Evolutionary conservation across 2,888 invertebrate genomes (phyloP).

Genomic region (Zootermopsis nevadensis): DNA sequence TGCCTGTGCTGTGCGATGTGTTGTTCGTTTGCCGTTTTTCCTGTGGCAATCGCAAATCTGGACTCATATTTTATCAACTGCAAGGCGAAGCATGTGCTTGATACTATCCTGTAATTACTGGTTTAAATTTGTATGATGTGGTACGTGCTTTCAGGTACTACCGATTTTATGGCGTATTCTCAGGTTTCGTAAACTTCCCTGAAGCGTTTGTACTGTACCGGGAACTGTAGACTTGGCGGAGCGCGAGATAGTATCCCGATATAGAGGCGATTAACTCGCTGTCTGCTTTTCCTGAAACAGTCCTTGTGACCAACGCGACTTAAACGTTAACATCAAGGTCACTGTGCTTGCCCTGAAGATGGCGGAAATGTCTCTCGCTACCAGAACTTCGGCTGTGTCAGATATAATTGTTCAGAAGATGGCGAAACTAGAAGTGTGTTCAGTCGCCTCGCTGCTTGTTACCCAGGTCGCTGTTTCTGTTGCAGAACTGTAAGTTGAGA

Average conservation of each 20-base stretch:
- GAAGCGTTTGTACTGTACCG: background rate
- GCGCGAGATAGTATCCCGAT: too few species aligned
- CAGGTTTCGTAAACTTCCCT: background rate
- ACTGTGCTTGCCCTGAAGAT: background rate
- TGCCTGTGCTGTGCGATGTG: background rate
- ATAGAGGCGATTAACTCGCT: too few species aligned
- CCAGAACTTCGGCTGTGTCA: too few species aligned
- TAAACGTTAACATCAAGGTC: background rate
- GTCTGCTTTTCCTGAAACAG: too few species aligned
- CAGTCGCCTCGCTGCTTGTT: background rate
- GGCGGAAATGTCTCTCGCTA: background rate
- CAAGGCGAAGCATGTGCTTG: background rate
- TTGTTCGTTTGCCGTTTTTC: background rate
- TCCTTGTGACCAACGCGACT: background rate
- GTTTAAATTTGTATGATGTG: background rate
- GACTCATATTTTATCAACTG: background rate
- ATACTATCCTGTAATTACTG: constrained; percentile 13
- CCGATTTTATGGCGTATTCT: background rate
- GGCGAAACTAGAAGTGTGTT: too few species aligned
- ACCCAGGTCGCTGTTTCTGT: background rate
- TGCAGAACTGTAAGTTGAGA: background rate
- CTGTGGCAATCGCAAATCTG: background rate
- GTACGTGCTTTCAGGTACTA: background rate
- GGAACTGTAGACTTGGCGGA: too few species aligned
- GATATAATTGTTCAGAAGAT: too few species aligned